Conservation (phyloP, 64 coral and sea anemone genomes). For the Stylophora pistillata region DNA sequence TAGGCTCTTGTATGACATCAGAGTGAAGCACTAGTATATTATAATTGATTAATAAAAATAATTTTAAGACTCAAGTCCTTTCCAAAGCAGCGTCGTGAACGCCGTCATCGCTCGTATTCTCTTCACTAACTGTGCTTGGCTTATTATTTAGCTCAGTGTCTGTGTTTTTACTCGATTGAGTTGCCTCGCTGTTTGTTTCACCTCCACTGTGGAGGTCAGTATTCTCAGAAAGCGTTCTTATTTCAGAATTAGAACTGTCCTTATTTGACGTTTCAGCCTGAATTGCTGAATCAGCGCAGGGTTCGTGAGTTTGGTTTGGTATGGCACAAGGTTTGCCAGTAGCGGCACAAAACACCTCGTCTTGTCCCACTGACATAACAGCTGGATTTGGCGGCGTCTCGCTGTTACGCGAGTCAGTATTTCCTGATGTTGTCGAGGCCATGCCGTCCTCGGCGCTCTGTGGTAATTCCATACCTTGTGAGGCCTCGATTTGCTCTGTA, state of each 20-base stretch:
- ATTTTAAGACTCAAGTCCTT: constrained; percentile 5
- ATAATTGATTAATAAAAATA: neutral
- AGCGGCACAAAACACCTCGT: constrained; percentile 59
- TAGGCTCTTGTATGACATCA: neutral
- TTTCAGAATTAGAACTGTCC: neutral
- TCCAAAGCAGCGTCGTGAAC: neutral
- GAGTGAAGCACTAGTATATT: neutral
- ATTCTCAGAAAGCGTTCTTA: neutral
- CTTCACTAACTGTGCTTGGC: neutral
- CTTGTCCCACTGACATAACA: constrained; percentile 46
- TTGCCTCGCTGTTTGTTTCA: constrained; percentile 3
- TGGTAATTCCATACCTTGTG: neutral
- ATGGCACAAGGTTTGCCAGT: constrained; percentile 29
- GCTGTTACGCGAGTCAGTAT: neutral
- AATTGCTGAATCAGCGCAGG: neutral
- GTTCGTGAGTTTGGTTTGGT: neutral
- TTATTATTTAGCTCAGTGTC: neutral
- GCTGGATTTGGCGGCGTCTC: neutral
- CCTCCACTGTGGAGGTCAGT: neutral
- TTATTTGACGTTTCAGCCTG: neutral
- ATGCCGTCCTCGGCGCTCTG: neutral
- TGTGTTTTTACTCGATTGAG: neutral
- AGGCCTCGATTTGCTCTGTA: neutral
- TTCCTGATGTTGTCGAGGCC: neutral
- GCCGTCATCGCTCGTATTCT: neutral